phyloP scores from a whole-genome alignment of 2,113 vertebrate genomes.

The Theristicus caerulescens region DNA sequence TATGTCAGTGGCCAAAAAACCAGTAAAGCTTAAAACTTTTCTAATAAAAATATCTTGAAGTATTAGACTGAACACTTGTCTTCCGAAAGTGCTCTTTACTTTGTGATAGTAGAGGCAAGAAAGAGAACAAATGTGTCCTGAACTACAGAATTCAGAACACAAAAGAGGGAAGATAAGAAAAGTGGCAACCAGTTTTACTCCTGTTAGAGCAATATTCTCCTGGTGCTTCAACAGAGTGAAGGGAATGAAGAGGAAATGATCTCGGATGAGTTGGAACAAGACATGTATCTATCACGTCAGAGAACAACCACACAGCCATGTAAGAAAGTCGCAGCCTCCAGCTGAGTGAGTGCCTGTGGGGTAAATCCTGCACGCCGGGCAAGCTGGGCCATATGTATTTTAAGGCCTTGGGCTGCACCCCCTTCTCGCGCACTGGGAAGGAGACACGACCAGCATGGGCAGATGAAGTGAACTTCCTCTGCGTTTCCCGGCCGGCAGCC shows the following conservation, averaged over 20 bases:
- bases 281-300: background rate
- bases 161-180: background rate
- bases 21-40: background rate
- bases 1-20: background rate
- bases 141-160: background rate
- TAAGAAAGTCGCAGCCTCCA: background rate
- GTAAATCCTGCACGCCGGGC: background rate
- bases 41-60: background rate
- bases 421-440: background rate
- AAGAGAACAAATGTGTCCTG: background rate
- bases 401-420: background rate
- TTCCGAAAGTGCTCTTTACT: background rate
- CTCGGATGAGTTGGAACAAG: background rate
- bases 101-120: background rate
- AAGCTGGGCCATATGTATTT: background rate
- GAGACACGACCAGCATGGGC: background rate
- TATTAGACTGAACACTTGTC: background rate
- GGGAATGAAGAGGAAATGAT: background rate
- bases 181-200: background rate
- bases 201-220: background rate
- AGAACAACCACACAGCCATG: background rate
- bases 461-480: background rate
- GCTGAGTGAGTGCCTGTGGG: background rate
- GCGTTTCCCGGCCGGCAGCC: background rate
- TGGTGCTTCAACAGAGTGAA: background rate